Evolutionary conservation across 2,797 vertebrate genomes (phyloP).

Genomic region (Hyperoplus immaculatus): DNA sequence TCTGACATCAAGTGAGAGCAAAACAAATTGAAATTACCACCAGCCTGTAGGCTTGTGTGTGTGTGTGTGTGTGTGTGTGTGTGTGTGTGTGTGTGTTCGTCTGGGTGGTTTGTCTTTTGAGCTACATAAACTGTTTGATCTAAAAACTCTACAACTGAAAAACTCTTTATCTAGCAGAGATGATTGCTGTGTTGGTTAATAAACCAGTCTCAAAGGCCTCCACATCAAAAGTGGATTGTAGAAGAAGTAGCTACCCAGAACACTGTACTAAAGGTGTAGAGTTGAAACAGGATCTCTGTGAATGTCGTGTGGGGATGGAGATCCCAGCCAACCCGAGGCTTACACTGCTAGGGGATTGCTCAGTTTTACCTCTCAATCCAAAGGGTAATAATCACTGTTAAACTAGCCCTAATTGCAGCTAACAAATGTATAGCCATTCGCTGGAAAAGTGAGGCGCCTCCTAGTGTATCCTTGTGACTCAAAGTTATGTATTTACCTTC

Average conservation of each 20-base stretch:
- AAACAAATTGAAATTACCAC: neutral
- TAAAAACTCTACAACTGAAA: neutral
- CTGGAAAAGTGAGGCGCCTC: too few relatives aligned
- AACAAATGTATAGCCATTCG: too few relatives aligned
- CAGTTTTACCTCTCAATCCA: too few relatives aligned
- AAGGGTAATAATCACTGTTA: too few relatives aligned
- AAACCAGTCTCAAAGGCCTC: neutral
- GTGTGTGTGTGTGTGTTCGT: neutral
- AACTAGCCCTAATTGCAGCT: too few relatives aligned
- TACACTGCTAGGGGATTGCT: too few relatives aligned
- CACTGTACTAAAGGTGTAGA: too few relatives aligned
- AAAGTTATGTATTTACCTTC: too few relatives aligned
- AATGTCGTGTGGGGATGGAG: too few relatives aligned
- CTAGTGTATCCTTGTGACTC: too few relatives aligned
- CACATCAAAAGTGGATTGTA: slow-evolving; percentile 9
- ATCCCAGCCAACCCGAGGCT: too few relatives aligned
- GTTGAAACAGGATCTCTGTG: too few relatives aligned
- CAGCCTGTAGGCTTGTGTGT: neutral
- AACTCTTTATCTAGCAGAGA: neutral
- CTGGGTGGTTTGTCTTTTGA: neutral
- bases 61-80: neutral
- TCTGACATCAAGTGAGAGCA: neutral
- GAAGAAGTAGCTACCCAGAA: neutral
- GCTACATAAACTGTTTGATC: neutral
- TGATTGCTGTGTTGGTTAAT: neutral